Percentiles rank a stretch among this genome's conserved stretches.
phyloP scores from a whole-genome alignment of 2,113 vertebrate species.

The Struthidea cinerea region DNA sequence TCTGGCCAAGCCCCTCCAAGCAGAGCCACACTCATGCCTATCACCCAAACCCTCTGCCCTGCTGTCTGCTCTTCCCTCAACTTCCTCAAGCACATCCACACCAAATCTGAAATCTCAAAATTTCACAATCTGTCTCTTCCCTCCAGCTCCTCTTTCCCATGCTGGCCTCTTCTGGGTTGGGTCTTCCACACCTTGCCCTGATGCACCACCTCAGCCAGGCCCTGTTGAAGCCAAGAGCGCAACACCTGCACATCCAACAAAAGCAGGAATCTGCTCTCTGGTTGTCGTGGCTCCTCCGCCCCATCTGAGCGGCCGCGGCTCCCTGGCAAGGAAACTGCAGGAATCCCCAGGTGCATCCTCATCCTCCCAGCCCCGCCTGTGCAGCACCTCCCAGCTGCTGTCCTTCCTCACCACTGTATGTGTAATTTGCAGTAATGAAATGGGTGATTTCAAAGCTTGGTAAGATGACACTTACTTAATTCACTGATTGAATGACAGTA shows the following conservation, averaged over 20 bases:
- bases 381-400: neutral
- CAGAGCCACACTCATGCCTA: fast-evolving
- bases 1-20: neutral
- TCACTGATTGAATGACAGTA: neutral
- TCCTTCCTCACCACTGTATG: fast-evolving
- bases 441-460: neutral
- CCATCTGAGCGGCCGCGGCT: fast-evolving
- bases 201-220: neutral
- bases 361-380: neutral
- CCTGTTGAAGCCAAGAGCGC: neutral
- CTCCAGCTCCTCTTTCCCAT: neutral
- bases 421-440: neutral
- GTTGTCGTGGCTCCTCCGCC: fast-evolving
- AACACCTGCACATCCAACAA: fast-evolving
- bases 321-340: neutral
- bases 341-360: neutral
- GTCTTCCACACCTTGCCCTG: neutral
- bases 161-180: fast-evolving
- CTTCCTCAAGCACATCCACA: neutral
- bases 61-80: neutral
- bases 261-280: neutral
- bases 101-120: fast-evolving
- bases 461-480: neutral
- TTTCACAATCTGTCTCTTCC: neutral
- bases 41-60: neutral